Conservation (phyloP, 2,888 invertebrate species). For the Troglohyphantes excavatus region DNA sequence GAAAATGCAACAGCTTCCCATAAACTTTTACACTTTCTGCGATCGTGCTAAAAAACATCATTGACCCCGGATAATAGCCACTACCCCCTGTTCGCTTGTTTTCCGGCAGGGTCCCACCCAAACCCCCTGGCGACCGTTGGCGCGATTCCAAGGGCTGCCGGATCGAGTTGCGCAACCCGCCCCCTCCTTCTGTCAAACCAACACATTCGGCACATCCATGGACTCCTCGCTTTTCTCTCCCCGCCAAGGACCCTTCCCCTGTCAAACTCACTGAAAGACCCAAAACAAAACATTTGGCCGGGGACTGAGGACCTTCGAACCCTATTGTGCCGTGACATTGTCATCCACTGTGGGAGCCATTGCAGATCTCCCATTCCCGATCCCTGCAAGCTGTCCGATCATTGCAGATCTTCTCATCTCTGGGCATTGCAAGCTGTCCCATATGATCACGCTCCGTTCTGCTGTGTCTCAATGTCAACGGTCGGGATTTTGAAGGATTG, state of each 20-base stretch:
- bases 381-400: too few species aligned
- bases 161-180: constrained; percentile 38
- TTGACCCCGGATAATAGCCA: too few species aligned
- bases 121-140: constrained; percentile 43
- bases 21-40: too few species aligned
- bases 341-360: neutral
- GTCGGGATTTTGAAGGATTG: neutral
- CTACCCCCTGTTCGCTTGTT: neutral
- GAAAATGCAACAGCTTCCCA: too few species aligned
- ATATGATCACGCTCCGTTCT: neutral
- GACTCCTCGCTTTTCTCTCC: constrained; percentile 14
- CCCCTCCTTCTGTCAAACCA: neutral
- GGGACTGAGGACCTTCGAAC: neutral
- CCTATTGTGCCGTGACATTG: neutral
- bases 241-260: neutral
- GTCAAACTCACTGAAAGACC: neutral
- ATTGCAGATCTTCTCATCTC: neutral
- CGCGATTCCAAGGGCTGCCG: constrained; percentile 14
- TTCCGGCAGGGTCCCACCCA: neutral
- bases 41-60: too few species aligned
- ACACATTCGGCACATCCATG: constrained; percentile 6
- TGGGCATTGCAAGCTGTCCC: neutral
- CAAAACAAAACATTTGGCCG: constrained; percentile 25
- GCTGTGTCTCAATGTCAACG: neutral
- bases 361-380: too few species aligned